Percentiles rank a stretch among this genome's conserved stretches.
phyloP scores from a whole-genome alignment of 2,888 invertebrate genomes.

The Aporophyla nigra region DNA sequence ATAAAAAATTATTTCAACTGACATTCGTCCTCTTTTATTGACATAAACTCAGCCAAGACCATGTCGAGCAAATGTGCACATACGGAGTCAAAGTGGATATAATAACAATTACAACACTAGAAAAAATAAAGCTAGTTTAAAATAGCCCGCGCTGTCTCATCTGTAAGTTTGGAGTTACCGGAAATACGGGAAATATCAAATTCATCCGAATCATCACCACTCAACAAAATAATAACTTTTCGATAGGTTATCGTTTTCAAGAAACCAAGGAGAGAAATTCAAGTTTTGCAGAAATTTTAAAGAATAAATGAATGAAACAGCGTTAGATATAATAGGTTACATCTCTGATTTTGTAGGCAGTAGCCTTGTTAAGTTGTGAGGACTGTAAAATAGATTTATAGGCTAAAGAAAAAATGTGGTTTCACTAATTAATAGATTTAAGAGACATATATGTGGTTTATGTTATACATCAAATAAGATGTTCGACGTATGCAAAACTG shows the following conservation, averaged over 20 bases:
- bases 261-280: not conserved
- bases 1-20: not conserved
- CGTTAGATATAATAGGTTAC: slow-evolving; percentile 9
- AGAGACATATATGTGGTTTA: not conserved
- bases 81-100: not conserved
- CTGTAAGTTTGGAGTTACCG: slow-evolving; percentile 5
- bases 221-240: not conserved
- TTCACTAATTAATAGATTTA: slow-evolving; percentile 9
- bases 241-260: not conserved
- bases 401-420: slow-evolving; percentile 3
- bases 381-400: slow-evolving; percentile 5
- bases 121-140: not conserved
- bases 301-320: not conserved
- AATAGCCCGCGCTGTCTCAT: slow-evolving; percentile 4
- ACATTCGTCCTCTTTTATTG: not conserved
- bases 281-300: not conserved
- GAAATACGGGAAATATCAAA: not conserved
- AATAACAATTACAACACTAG: not conserved
- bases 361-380: slow-evolving; percentile 4
- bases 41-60: slow-evolving; percentile 2
- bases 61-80: not conserved
- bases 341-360: slow-evolving; percentile 1
- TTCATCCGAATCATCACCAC: not conserved
- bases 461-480: not conserved
- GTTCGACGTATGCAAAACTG: not conserved